Percentiles rank a stretch among this genome's conserved stretches.
Evolutionary conservation across 2,113 vertebrate genomes (phyloP).

Genomic region (Potamarius usumacintae): DNA sequence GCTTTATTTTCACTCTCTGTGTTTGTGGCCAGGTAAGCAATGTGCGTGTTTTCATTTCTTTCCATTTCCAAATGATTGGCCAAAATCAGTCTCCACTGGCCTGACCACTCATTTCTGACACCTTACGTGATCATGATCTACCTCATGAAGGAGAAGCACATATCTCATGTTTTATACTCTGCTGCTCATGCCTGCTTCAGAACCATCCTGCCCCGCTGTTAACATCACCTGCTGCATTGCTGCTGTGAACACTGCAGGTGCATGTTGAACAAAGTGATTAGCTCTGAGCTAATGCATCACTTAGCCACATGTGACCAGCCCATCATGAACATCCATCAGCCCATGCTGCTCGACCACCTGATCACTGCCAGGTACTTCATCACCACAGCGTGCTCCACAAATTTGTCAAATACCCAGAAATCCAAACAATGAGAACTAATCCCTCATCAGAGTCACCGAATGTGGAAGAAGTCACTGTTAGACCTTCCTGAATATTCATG

Average conservation of each 20-base stretch:
- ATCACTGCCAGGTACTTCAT: neutral
- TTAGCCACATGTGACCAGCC: constrained; percentile 26
- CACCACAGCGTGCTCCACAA: neutral
- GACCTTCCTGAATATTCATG: neutral
- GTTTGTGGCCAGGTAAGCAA: neutral
- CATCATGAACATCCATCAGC: constrained; percentile 28
- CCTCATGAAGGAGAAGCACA: constrained; percentile 7
- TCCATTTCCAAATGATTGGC: neutral
- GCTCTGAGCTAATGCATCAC: constrained; percentile 32
- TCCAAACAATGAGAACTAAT: constrained; percentile 13
- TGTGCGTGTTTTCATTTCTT: neutral
- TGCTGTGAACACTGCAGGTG: constrained; percentile 48
- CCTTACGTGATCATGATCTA: constrained; percentile 13
- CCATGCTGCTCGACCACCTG: constrained; percentile 15
- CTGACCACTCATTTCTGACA: neutral
- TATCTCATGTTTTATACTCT: constrained; percentile 8
- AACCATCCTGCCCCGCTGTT: constrained; percentile 55
- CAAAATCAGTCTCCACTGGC: neutral
- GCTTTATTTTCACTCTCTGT: neutral
- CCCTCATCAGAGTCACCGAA: neutral
- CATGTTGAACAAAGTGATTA: constrained; percentile 42
- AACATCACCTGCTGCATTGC: constrained; percentile 60
- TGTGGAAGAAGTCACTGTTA: neutral
- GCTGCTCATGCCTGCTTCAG: neutral
- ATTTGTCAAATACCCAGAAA: constrained; percentile 13